Evolutionary conservation across 2,888 invertebrate genomes (phyloP), one percentile per base, ranked within the genome.

Genomic region (Rhagium mordax): DNA sequence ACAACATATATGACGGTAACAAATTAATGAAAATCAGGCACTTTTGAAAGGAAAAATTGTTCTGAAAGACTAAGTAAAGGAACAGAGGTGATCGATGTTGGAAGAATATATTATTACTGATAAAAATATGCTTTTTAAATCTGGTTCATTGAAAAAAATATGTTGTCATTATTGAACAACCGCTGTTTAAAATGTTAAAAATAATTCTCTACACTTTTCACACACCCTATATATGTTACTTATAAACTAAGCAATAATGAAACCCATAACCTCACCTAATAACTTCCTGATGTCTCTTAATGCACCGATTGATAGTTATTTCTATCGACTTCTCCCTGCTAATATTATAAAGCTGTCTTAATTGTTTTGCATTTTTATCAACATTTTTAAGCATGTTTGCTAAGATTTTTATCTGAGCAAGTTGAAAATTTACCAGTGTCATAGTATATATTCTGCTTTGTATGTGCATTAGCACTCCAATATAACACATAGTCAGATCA

Each of bases 321-420:
- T 59, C 33, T 18, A 59, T 8, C 3, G 59, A 1, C 27, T 27
- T n/a, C 16, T 59, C 33, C 29, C 13, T 29, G 10, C 29, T 18
- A 3, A 59, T 29, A 16, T 29, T 27, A 29, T 33, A 33, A 27
- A 18, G 7, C 8, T 27, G 13, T 16, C 3, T 33, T 10, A 59
- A 18, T 18, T n/a, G 1, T 29, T 7, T 13, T 59, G 59, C 29
- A 29, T 29, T 33, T 5, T 16, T 29, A 33, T 59, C 59, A 0
- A 29, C 16, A 5, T 33, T 27, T 59, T 10, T 29, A 0, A 59
- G 5, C 29, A n/a, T 10, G n/a, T 59, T 33, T 16, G 59, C n/a
- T 16, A 59, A 59, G 2, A 59, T 33, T 33, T 59, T 59, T 33
- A 59, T 59, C 29, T 59, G 59, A 18, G 59, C 6, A 15, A 59